Evolutionary conservation across 2,797 vertebrate genomes (phyloP).

Genomic region (Alcedo atthis): DNA sequence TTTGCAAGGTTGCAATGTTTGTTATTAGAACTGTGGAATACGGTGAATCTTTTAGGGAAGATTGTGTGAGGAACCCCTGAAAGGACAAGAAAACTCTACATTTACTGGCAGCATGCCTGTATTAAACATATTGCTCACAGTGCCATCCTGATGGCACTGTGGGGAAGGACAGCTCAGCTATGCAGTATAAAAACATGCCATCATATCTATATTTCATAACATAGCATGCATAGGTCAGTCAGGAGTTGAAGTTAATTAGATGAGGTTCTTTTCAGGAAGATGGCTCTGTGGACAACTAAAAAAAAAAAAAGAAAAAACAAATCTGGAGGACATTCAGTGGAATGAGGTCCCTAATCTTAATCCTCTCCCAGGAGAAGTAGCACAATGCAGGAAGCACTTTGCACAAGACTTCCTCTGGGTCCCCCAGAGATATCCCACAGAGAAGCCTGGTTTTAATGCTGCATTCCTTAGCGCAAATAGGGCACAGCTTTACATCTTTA

Average conservation of each 20-base stretch:
- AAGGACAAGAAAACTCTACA: slow-evolving; percentile 55
- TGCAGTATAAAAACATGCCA: slow-evolving; percentile 70
- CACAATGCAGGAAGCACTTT: slow-evolving; percentile 77
- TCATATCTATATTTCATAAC: slow-evolving; percentile 59
- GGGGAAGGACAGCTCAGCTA: slow-evolving; percentile 60
- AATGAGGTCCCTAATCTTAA: slow-evolving; percentile 82
- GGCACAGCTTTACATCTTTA: slow-evolving; percentile 31
- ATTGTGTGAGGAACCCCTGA: slow-evolving; percentile 4
- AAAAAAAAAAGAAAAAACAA: slow-evolving; percentile 59
- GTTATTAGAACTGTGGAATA: slow-evolving; percentile 68
- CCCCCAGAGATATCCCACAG: slow-evolving; percentile 64
- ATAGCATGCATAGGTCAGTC: slow-evolving; percentile 37
- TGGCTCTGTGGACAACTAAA: slow-evolving; percentile 76
- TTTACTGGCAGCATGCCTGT: slow-evolving; percentile 26
- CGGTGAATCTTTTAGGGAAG: slow-evolving; percentile 20
- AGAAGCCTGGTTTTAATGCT: slow-evolving; percentile 63
- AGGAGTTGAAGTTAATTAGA: slow-evolving; percentile 62
- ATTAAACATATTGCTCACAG: slow-evolving; percentile 44
- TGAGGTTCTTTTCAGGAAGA: slow-evolving; percentile 85
- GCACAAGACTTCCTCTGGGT: slow-evolving; percentile 56
- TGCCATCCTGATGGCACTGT: slow-evolving; percentile 65
- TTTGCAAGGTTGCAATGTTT: slow-evolving; percentile 72
- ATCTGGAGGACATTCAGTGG: slow-evolving; percentile 78
- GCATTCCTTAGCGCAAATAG: slow-evolving; percentile 70
- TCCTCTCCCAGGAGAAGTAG: slow-evolving; percentile 73